Conservation (phyloP, 2,888 invertebrate species). For the Baccha elongata region DNA sequence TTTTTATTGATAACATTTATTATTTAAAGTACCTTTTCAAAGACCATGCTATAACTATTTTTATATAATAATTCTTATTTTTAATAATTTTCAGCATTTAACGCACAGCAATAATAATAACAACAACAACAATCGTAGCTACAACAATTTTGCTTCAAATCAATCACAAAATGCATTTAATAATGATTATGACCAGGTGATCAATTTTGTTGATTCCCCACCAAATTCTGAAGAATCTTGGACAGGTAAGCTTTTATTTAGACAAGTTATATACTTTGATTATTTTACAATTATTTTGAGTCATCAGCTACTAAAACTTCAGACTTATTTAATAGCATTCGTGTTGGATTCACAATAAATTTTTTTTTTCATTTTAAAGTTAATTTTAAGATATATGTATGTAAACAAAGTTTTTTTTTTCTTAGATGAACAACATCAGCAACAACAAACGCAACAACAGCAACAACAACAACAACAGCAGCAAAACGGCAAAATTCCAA, state of each 20-base stretch:
- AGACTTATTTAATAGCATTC: too few species aligned
- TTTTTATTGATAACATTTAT: too few species aligned
- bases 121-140: slow-evolving; percentile 77
- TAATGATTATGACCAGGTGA: slow-evolving; percentile 81
- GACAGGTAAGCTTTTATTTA: slow-evolving; percentile 78
- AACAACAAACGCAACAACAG: slow-evolving; percentile 77
- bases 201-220: slow-evolving; percentile 82
- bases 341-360: too few species aligned
- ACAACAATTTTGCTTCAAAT: slow-evolving; percentile 77
- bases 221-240: slow-evolving; percentile 82
- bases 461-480: slow-evolving; percentile 53
- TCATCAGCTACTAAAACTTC: too few species aligned
- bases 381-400: too few species aligned
- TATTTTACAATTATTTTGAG: too few species aligned
- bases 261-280: too few species aligned
- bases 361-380: too few species aligned
- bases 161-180: slow-evolving; percentile 72
- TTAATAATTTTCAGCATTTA: slow-evolving; percentile 75
- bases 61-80: too few species aligned
- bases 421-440: slow-evolving; percentile 61
- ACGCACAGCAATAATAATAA: slow-evolving; percentile 78
- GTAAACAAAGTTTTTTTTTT: too few species aligned
- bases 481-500: slow-evolving; percentile 60
- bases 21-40: too few species aligned
- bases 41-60: too few species aligned